Conservation (phyloP, 1,140 invertebrate genomes). For the Ctenoplectra terminalis region DNA sequence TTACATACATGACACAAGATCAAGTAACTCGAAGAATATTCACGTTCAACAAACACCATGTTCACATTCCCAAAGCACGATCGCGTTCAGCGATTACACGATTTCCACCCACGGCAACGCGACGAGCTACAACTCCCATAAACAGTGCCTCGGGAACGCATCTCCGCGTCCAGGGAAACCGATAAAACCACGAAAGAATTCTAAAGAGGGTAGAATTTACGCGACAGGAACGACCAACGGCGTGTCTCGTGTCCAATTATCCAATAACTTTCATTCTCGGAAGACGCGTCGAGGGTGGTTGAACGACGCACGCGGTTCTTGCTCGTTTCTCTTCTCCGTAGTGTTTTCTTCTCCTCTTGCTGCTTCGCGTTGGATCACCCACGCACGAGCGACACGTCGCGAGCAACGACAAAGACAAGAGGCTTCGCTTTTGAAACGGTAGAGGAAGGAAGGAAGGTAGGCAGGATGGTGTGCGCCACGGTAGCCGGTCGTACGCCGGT, state of each 20-base stretch:
- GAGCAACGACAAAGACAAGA: neutral
- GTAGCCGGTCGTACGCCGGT: conserved; percentile 55
- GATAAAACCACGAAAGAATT: neutral
- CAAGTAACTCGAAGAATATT: too few relatives aligned
- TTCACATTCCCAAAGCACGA: too few relatives aligned
- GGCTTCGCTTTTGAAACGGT: neutral
- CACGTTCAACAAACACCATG: too few relatives aligned
- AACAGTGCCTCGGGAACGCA: neutral
- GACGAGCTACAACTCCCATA: neutral
- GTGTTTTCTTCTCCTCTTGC: neutral
- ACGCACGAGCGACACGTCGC: conserved; percentile 15
- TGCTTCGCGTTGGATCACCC: conserved; percentile 3
- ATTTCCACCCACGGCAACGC: too few relatives aligned
- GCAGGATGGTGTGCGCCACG: conserved; percentile 44
- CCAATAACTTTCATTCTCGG: conserved; percentile 46
- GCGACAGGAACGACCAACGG: conserved; percentile 5
- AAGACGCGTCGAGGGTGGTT: neutral
- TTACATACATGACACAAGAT: too few relatives aligned
- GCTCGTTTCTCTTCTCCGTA: neutral
- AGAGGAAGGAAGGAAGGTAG: conserved; percentile 33
- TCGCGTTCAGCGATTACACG: too few relatives aligned
- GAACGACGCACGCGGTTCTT: conserved; percentile 27
- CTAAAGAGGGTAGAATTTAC: conserved; percentile 15
- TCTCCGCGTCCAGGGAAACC: too few relatives aligned
- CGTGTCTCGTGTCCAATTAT: conserved; percentile 25